A percentile compares a stretch with the other conserved stretches of the same genome.
Conservation (phyloP, 2,888 invertebrate species). For the Petrolisthes cinctipes region DNA sequence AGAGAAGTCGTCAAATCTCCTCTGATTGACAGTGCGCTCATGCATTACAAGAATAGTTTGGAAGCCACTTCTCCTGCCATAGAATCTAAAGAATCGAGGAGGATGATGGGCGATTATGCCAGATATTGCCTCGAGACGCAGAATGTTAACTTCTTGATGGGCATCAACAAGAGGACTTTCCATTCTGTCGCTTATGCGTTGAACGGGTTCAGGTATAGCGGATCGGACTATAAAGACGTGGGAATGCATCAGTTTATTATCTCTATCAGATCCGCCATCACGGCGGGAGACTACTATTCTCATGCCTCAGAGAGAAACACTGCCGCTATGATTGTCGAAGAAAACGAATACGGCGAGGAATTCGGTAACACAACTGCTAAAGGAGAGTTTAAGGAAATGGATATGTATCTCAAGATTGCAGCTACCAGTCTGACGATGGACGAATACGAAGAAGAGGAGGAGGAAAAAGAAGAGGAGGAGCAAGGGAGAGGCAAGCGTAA, state of each 20-base stretch:
- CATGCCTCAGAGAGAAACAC: neutral
- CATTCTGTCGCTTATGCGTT: neutral
- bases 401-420: neutral
- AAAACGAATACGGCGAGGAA: neutral
- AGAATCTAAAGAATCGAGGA: neutral
- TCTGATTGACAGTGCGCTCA: neutral
- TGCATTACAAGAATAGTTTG: constrained; percentile 1
- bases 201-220: neutral
- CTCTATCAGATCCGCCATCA: neutral
- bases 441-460: neutral
- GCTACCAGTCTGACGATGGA: neutral
- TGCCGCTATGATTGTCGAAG: neutral
- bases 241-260: neutral
- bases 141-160: neutral
- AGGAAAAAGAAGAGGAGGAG: neutral
- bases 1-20: neutral
- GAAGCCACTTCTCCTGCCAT: neutral
- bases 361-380: neutral
- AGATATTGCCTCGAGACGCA: neutral
- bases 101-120: neutral
- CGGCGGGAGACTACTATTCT: neutral
- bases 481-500: neutral
- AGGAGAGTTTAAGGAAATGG: no score
- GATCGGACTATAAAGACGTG: constrained; percentile 1
- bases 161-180: neutral